A percentile compares a stretch with the other conserved stretches of the same genome.
Evolutionary conservation across 2,888 invertebrate genomes (phyloP).

Genomic region (Drosophila kuntzei): DNA sequence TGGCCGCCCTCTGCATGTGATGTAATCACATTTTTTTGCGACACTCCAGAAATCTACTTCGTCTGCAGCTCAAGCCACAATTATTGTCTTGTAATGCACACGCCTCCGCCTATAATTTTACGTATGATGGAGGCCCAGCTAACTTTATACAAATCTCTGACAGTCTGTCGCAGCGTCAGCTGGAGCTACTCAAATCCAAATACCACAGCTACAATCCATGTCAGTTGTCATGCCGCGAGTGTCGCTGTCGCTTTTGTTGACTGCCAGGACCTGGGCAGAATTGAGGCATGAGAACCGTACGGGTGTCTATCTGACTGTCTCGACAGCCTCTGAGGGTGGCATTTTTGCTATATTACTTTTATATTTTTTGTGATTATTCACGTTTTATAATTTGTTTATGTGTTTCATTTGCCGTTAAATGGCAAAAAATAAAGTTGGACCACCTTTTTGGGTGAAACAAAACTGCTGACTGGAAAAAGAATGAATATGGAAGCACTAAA

Average conservation of each 20-base stretch:
- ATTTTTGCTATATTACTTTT: constrained; percentile 69
- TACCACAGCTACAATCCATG: constrained; percentile 43
- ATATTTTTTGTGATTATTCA: constrained; percentile 70
- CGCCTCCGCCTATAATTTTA: constrained; percentile 28
- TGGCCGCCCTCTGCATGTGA: constrained; percentile 38
- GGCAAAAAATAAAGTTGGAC: constrained; percentile 42
- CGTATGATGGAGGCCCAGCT: constrained; percentile 6
- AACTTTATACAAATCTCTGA: constrained; percentile 74
- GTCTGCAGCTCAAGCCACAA: constrained; percentile 47
- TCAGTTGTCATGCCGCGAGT: constrained; percentile 60
- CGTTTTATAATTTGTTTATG: constrained; percentile 75
- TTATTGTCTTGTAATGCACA: constrained; percentile 73
- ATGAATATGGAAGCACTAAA: constrained; percentile 15
- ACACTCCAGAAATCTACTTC: constrained; percentile 50
- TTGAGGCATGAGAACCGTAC: not conserved
- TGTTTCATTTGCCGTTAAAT: constrained; percentile 63
- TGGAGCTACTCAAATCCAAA: constrained; percentile 24
- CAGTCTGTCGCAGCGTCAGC: constrained; percentile 35
- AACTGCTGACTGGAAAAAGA: constrained; percentile 24
- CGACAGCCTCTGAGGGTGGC: not conserved
- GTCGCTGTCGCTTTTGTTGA: constrained; percentile 42
- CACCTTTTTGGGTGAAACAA: not conserved
- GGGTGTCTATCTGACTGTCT: not conserved
- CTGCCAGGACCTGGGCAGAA: constrained; percentile 16
- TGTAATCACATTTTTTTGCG: constrained; percentile 79